A percentile compares a stretch with the other conserved stretches of the same genome.
phyloP scores from a whole-genome alignment of 2,888 invertebrate genomes.

The Elegia similella region DNA sequence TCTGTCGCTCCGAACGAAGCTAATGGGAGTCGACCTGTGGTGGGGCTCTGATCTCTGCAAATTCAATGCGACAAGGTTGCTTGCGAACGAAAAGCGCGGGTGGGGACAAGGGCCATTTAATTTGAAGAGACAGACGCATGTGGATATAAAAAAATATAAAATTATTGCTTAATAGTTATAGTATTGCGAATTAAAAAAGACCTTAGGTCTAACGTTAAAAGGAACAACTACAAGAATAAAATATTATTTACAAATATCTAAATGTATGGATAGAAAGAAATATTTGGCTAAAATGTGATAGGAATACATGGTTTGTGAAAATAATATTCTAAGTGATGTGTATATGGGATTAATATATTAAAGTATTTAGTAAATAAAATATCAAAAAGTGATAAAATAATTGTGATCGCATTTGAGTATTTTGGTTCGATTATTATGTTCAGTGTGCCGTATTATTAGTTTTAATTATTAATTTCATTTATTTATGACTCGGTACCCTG shows the following conservation, averaged over 20 bases:
- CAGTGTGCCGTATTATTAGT: conserved; percentile 45
- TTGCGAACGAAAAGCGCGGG: conserved; percentile 25
- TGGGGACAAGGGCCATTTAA: conserved; percentile 33
- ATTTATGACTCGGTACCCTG: conserved; percentile 72
- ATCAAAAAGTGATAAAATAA: conserved; percentile 50
- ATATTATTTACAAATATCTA: conserved; percentile 75
- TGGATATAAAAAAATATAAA: conserved; percentile 56
- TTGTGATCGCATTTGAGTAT: conserved; percentile 73
- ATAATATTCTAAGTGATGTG: conserved; percentile 49
- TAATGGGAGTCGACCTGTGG: conserved; percentile 28
- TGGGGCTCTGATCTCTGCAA: conserved; percentile 36
- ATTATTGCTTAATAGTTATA: conserved; percentile 75
- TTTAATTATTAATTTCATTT: conserved; percentile 45
- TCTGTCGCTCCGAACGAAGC: conserved; percentile 44
- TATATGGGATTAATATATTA: conserved; percentile 46
- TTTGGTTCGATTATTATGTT: conserved; percentile 65
- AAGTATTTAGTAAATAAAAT: conserved; percentile 47
- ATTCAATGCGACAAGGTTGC: conserved; percentile 34
- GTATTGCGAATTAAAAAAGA: conserved; percentile 76
- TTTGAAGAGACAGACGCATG: conserved; percentile 43
- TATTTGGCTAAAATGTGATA: conserved; percentile 79
- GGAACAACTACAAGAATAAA: conserved; percentile 74
- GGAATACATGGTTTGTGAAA: conserved; percentile 65
- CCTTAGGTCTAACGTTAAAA: conserved; percentile 74
- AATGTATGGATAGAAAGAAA: conserved; percentile 66